Base-by-base conservation (phyloP, 2,797 vertebrate genomes). In the Rhinogobio ventralis region DNA sequence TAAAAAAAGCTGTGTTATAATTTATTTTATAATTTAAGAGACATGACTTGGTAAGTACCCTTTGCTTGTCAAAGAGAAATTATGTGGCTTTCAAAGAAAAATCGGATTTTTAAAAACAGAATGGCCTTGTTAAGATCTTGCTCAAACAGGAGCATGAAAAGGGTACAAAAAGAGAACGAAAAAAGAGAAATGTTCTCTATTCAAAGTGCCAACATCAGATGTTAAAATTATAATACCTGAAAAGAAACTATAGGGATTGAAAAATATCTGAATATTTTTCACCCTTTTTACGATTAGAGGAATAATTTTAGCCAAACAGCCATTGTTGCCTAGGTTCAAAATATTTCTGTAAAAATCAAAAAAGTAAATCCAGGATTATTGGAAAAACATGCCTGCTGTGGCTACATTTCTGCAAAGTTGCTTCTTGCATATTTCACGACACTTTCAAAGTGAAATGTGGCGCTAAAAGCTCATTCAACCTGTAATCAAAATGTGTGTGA, bases 21-120 rank as follows among this genome's bases (percentile, higher is more conserved):
- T 76, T 76, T 66, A 68, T 83, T 46, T 67, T 76, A 17, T 55
- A 55, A 30, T 76, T 76, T 66, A 76, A 42, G 30, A 42, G 79
- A 53, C 79, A 28, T 68, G 36, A 71, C 9, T 55, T 42, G 81
- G 66, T 17, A 51, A 74, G 60, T 45, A 51, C 53, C 13, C 28
- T 82, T 42, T 45, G 33, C 62, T 13, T 55, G 62, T 76, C 60
- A 67, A 45, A 68, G 62, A 51, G 71, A 53, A 83, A 83, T 76
- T 20, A 46, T 14, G 30, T 39, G 11, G 46, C 20, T 68, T 68
- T 68, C 2, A 64, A 42, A 49, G 46, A 64, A 79, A 66, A 49
- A 36, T 36, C 5, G 0, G 42, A 20, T 36, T n/a, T 55, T 30
- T 55, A 2, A 42, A 36, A 53, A 76, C 53, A 42, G 15, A 75